Evolutionary conservation across 2,888 invertebrate species (phyloP), one percentile per base, ranked within the genome.

Genomic region (Fragum fragum): DNA sequence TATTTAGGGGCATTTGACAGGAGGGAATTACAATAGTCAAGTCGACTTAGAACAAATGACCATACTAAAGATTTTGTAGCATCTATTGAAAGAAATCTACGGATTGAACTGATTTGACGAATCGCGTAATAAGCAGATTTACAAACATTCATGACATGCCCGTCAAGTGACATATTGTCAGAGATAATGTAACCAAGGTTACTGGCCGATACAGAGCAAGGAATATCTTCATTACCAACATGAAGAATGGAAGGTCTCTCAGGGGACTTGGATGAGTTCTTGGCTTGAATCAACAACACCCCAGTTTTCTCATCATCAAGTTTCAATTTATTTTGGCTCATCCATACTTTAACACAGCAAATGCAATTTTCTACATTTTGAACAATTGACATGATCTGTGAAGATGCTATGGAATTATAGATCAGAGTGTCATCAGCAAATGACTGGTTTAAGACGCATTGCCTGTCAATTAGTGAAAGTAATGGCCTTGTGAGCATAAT

Each of bases 321-420:
- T 47, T 47, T 47, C 47, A 47, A n/a, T 3, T 47, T 47, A 47
- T 47, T 47, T 47, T 47, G 7, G 14, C 47, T 9, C 47, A 9
- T 47, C 7, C 47, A 47, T 16, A n/a, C 14, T 47, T 16, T 9
- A 47, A 47, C 47, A 47, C 2, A 9, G 47, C 7, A 47, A 47
- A 47, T 47, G 47, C 47, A 57, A 14, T 57, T 14, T 57, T 57
- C 57, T 14, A 57, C 23, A 7, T 57, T 2, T 57, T 57, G 3
- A 57, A 57, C 14, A 57, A 57, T 14, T 57, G 57, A 57, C 23
- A 9, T 14, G 23, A 57, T 57, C 23, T 57, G 57, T 57, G 57
- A 57, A 5, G 3, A 23, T 5, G 14, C 47, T 9, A 16, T 14
- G 14, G 47, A 47, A 47, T 47, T 47, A 16, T 14, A 47, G 7